phyloP scores from a whole-genome alignment of 2,113 vertebrate species.

The Cynopterus brachyotis region DNA sequence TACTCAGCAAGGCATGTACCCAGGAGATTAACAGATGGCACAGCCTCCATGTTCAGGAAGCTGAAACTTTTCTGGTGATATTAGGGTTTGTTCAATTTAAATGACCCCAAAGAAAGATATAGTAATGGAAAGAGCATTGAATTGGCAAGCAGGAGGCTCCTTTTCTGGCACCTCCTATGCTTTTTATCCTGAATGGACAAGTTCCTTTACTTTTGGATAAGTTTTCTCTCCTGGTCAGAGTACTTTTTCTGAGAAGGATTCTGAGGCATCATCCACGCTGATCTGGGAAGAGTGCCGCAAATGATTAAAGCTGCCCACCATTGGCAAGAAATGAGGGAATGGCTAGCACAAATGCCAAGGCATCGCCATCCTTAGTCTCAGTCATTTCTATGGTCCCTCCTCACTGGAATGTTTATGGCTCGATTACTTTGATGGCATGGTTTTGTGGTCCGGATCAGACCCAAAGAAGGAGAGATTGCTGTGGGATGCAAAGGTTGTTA shows the following conservation, averaged over 20 bases:
- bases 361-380: neutral
- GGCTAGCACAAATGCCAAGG: neutral
- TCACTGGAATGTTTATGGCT: neutral
- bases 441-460: neutral
- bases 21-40: neutral
- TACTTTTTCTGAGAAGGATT: conserved; percentile 17
- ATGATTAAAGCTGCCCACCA: neutral
- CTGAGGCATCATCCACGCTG: neutral
- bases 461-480: neutral
- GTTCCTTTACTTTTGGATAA: neutral
- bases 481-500: neutral
- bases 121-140: neutral
- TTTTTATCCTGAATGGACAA: neutral
- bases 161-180: neutral
- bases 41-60: neutral
- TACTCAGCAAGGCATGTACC: neutral
- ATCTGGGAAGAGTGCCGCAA: neutral
- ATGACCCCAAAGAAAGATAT: neutral
- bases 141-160: neutral
- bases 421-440: neutral
- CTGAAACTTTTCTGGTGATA: neutral
- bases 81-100: neutral
- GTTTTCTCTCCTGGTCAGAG: neutral
- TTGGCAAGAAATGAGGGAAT: neutral
- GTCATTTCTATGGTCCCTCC: neutral